Percentiles rank a stretch among this genome's conserved stretches.
These are phyloP conservation scores for Geococcyx californianus DNA, from an alignment of 2,113 vertebrate genomes.

Conservation along the genomic window DNA sequence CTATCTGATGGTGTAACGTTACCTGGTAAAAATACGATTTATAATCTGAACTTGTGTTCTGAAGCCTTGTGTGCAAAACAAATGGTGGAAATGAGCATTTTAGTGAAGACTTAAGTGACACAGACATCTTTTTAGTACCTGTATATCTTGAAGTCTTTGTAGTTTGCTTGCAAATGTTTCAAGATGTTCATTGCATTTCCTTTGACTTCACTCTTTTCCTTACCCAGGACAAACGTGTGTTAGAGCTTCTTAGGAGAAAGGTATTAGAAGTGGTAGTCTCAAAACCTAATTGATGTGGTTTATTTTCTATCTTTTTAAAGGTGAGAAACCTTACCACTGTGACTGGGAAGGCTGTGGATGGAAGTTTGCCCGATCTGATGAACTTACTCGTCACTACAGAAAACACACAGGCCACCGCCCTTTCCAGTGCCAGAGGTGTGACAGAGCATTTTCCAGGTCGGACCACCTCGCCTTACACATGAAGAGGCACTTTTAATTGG, in stretches of 20 bases:
- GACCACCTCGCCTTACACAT: slow-evolving; percentile 98
- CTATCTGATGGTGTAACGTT: not conserved
- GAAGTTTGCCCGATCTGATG: slow-evolving; percentile 98
- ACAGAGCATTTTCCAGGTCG: slow-evolving; percentile 96
- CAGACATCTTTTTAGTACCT: not conserved
- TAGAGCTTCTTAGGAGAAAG: not conserved
- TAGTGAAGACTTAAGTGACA: not conserved
- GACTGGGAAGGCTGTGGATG: slow-evolving; percentile 99
- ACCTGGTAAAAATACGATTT: not conserved
- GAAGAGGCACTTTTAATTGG: slow-evolving; percentile 93
- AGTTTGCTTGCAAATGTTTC: not conserved
- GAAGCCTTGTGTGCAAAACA: not conserved
- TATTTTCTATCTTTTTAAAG: slow-evolving; percentile 58
- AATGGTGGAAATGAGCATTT: not conserved
- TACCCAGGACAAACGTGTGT: rapidly evolving
- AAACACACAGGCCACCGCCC: slow-evolving; percentile 98
- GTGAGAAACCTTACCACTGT: slow-evolving; percentile 99
- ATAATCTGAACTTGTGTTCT: not conserved
- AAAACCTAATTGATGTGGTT: not conserved
- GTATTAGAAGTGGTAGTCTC: not conserved
- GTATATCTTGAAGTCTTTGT: not conserved
- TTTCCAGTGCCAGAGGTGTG: slow-evolving; percentile 97
- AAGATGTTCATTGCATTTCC: rapidly evolving
- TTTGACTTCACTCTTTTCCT: not conserved
- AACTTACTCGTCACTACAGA: slow-evolving; percentile 97